Percentiles rank a stretch among this genome's conserved stretches.
These are phyloP conservation scores for Ormyrus thymus DNA, from an alignment of 2,888 invertebrate genomes.

Conservation along the genomic window DNA sequence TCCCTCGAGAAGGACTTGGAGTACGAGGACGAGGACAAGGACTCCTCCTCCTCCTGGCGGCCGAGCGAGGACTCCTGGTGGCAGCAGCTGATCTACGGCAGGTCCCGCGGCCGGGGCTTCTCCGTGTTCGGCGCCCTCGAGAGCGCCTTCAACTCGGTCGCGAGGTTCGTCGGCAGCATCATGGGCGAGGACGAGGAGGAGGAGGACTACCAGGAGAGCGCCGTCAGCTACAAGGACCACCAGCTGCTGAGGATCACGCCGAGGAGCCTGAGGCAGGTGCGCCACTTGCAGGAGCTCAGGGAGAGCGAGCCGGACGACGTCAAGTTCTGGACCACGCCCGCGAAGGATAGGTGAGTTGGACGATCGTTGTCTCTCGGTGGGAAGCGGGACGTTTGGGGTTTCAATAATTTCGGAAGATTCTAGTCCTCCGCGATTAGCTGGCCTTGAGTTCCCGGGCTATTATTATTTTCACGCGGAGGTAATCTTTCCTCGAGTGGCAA, in stretches of 20 bases:
- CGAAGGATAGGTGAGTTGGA: conserved; percentile 71
- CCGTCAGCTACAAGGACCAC: conserved; percentile 77
- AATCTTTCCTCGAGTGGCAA: not conserved
- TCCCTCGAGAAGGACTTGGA: not conserved
- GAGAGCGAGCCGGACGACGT: conserved; percentile 76
- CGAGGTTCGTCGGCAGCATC: conserved; percentile 64
- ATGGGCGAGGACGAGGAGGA: conserved; percentile 66
- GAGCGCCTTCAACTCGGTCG: conserved; percentile 63
- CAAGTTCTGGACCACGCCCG: conserved; percentile 80
- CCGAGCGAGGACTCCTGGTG: conserved; percentile 14
- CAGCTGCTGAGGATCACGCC: conserved; percentile 77
- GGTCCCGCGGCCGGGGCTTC: conserved; percentile 60
- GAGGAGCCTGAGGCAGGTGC: conserved; percentile 73
- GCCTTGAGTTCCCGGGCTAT: too few relatives aligned
- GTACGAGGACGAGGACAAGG: conserved; percentile 1
- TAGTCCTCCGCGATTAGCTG: too few relatives aligned
- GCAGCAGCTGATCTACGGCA: not conserved
- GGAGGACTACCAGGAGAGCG: conserved; percentile 60
- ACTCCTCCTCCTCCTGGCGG: conserved; percentile 22
- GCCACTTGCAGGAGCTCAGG: conserved; percentile 74
- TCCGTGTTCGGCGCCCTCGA: conserved; percentile 66
- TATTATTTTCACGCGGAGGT: too few relatives aligned
- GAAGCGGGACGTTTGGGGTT: too few relatives aligned
- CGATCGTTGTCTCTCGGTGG: too few relatives aligned
- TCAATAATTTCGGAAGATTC: too few relatives aligned